A percentile compares a stretch with the other conserved stretches of the same genome.
Conservation (phyloP, 2,797 vertebrate genomes). For the Sebastolobus alascanus region DNA sequence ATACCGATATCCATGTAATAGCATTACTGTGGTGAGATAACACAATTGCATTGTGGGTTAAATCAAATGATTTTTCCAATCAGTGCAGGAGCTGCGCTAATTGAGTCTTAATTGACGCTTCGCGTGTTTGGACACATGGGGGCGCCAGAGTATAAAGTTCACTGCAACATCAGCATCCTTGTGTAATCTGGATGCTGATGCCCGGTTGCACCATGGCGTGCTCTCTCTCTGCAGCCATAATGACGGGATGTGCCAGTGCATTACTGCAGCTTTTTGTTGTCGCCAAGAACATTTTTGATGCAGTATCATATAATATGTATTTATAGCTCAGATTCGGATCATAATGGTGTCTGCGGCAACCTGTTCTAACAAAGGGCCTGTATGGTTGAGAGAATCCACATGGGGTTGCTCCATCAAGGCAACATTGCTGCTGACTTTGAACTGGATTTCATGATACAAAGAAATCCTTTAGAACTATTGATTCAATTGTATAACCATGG, state of each 20-base stretch:
- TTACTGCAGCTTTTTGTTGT: neutral
- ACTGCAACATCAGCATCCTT: neutral
- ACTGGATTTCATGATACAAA: neutral
- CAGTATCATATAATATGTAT: neutral
- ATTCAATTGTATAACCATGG: too few species aligned
- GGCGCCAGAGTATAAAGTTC: constrained; percentile 30
- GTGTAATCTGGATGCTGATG: constrained; percentile 16
- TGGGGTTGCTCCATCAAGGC: constrained; percentile 17
- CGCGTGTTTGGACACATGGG: constrained; percentile 10
- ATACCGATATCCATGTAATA: neutral
- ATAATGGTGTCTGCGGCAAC: neutral
- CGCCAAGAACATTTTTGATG: too few species aligned
- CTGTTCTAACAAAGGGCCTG: neutral
- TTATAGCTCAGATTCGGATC: neutral
- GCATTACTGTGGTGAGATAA: neutral
- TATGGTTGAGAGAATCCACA: constrained; percentile 25
- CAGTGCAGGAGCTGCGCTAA: neutral
- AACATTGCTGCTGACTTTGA: neutral
- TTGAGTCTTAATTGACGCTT: neutral
- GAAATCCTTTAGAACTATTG: neutral
- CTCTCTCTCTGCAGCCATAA: constrained; percentile 24
- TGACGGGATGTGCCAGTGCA: neutral
- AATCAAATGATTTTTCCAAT: constrained; percentile 9
- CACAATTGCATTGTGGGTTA: neutral
- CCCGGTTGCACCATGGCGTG: constrained; percentile 40